These are phyloP conservation scores for Uromys caudimaculatus DNA, from an alignment of 2,797 vertebrate genomes.

Conservation along the genomic window DNA sequence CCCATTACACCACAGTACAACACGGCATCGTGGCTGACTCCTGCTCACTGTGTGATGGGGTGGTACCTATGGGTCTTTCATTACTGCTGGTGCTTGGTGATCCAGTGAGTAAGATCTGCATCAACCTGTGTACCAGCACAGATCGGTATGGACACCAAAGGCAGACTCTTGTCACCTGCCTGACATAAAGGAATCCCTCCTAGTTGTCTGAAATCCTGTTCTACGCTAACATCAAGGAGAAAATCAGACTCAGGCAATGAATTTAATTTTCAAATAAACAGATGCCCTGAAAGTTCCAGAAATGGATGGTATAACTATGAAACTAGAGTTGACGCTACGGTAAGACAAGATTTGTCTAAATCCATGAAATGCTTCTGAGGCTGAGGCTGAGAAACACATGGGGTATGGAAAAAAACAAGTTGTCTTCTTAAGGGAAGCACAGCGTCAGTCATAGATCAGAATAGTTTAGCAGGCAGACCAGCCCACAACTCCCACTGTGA, in stretches of 20 bases:
- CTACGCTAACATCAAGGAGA: neutral
- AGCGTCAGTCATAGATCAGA: conserved; percentile 13
- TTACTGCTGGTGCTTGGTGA: neutral
- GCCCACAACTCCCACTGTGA: conserved; percentile 56
- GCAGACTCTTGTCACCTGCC: neutral
- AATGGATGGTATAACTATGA: neutral
- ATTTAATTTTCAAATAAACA: neutral
- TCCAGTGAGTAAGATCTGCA: neutral
- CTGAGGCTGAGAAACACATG: conserved; percentile 6
- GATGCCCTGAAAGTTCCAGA: neutral
- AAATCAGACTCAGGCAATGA: neutral
- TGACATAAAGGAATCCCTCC: neutral
- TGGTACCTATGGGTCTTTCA: neutral
- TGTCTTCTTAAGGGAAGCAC: conserved; percentile 40
- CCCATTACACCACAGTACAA: neutral
- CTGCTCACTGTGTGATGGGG: neutral
- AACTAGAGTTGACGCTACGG: neutral
- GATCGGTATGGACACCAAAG: neutral
- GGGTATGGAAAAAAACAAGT: neutral
- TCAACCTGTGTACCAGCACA: neutral
- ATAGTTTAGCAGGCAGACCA: conserved; percentile 29
- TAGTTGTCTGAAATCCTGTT: neutral
- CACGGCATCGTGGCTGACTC: neutral
- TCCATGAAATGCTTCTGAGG: neutral
- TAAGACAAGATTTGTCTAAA: conserved; percentile 19